phyloP scores from a whole-genome alignment of 30 jellyfish, hydroid and myxozoan genomes.

The Turritopsis dohrnii region DNA sequence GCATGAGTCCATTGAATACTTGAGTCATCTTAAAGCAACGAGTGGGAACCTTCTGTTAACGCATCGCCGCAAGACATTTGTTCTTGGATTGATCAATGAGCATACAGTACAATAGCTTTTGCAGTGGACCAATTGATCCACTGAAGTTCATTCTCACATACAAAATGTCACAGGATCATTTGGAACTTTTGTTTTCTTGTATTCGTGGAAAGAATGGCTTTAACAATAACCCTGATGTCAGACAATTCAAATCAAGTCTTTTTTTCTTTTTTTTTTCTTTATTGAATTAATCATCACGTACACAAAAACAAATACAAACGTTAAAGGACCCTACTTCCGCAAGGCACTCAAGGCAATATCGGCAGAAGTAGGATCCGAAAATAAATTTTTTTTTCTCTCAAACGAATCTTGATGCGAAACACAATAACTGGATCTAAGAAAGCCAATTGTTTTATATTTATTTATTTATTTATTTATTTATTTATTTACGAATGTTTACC shows the following conservation, averaged over 20 bases:
- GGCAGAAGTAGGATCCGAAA: too few species aligned
- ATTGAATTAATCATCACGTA: too few species aligned
- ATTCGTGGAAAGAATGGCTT: conserved; percentile 1
- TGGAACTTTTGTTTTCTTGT: neutral
- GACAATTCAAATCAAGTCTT: neutral
- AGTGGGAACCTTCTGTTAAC: neutral
- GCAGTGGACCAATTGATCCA: neutral
- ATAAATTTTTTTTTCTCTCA: too few species aligned
- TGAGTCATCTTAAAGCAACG: neutral
- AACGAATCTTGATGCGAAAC: neutral
- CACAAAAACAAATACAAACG: too few species aligned
- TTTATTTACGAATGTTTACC: too few species aligned
- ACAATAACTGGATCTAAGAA: neutral
- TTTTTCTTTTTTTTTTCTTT: too few species aligned
- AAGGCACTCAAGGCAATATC: too few species aligned
- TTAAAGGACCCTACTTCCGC: too few species aligned
- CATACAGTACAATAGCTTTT: too few species aligned
- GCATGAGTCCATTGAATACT: neutral
- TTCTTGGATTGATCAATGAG: neutral
- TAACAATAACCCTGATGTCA: conserved; percentile 5
- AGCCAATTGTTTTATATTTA: too few species aligned
- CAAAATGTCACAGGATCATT: conserved; percentile 19
- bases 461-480: too few species aligned
- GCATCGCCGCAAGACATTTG: conserved; percentile 20
- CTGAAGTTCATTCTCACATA: conserved; percentile 8